Evolutionary conservation across 2,113 vertebrate genomes (phyloP), one percentile per base, ranked within the genome.

Genomic region (Takifugu bimaculatus): DNA sequence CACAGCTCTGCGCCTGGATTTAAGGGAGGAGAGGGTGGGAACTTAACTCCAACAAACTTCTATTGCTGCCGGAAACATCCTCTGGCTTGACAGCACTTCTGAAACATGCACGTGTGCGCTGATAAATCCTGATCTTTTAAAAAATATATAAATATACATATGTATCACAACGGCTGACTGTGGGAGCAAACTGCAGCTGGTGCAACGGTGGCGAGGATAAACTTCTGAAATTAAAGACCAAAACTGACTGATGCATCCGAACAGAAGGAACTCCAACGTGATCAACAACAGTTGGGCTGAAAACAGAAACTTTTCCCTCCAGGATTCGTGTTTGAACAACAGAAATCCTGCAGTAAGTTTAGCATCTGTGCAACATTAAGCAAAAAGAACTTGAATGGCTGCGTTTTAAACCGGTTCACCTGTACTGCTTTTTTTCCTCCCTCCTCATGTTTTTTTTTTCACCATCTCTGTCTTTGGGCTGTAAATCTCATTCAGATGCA

Each of bases 1-100:
- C 87, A 62, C 79, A 88, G 89, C 85, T 82, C 15, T 65, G 63
- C 49, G 80, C 75, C 79, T 84, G 89, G 85, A 88, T 84, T 78
- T n/a, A 70, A 61, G 57, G 72, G 35, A 59, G 43, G 60, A 13
- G 27, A 42, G 45, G 35, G 47, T 27, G 53, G 63, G 53, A 60
- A 70, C 62, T 57, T 32, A 70, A 68, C 65, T 74, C 77, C 60
- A 68, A 70, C 68, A 65, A 83, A 87, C 87, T 85, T 84, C 74
- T 75, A 20, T 20, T 20, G 35, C 1, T 35, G 11, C 35, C 35
- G 6, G 35, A 39, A 39, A 39, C 35, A 39, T 39, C 1, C 7
- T 39, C 7, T 1, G 1, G 35, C 3, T 6, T 39, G 35, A 39
- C 35, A 39, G 35, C 35, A 39, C 11, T 6, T 6, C 35, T 39